A percentile compares a stretch with the other conserved stretches of the same genome.
Conservation (phyloP, 2,113 vertebrate genomes). For the Ctenodactylus gundi region DNA sequence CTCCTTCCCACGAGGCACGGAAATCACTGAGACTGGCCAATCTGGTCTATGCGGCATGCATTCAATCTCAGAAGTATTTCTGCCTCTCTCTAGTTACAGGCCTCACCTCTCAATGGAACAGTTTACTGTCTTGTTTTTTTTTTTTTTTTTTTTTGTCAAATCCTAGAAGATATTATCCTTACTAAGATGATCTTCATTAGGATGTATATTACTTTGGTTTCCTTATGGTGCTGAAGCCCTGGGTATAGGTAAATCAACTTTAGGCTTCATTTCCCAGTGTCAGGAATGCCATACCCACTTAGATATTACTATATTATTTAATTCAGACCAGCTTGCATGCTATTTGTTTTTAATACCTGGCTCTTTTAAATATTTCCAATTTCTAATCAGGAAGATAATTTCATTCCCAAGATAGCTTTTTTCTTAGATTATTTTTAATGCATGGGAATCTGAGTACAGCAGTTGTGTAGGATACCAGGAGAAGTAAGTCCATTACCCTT, state of each 20-base stretch:
- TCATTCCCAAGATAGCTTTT: not conserved
- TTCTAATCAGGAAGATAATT: not conserved
- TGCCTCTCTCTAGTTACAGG: not conserved
- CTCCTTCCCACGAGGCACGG: too few species aligned
- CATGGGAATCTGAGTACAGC: not conserved
- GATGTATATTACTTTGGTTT: not conserved
- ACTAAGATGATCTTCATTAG: not conserved
- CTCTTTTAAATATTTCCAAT: not conserved
- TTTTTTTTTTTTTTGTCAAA: not conserved
- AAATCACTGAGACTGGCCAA: too few species aligned
- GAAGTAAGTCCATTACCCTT: not conserved
- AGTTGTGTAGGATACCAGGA: not conserved
- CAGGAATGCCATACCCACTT: not conserved
- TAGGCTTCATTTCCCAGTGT: not conserved
- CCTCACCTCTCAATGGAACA: not conserved
- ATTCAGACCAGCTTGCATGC: not conserved
- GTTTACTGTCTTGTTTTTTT: not conserved
- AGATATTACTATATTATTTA: not conserved
- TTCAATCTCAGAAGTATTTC: not conserved
- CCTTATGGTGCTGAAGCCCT: not conserved
- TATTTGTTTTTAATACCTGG: not conserved
- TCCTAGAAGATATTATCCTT: not conserved
- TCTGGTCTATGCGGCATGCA: not conserved
- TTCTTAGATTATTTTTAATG: slow-evolving; percentile 20
- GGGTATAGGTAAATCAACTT: not conserved